A percentile compares a stretch with the other conserved stretches of the same genome.
phyloP scores from a whole-genome alignment of 1,140 invertebrate genomes.

The Scylla paramamosain region DNA sequence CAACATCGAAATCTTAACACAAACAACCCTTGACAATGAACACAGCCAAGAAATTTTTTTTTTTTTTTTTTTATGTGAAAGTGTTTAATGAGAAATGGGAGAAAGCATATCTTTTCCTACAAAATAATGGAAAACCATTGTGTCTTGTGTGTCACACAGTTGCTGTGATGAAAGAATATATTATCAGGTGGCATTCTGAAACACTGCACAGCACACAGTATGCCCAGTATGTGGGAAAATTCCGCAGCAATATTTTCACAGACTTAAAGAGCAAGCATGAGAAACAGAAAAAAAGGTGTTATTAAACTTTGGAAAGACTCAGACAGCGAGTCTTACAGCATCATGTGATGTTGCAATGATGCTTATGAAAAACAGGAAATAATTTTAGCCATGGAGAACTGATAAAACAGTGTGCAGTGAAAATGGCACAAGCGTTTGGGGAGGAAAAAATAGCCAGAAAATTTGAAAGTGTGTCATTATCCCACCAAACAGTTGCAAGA shows the following conservation, averaged over 20 bases:
- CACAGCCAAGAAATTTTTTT: slow-evolving; percentile 38
- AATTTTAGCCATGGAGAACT: not conserved
- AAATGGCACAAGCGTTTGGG: slow-evolving; percentile 36
- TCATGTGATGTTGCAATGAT: slow-evolving; percentile 39
- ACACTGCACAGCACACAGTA: not conserved
- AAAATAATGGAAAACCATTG: slow-evolving; percentile 48
- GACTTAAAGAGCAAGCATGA: not conserved
- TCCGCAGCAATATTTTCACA: not conserved
- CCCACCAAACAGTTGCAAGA: slow-evolving; percentile 42
- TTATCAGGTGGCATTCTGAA: slow-evolving; percentile 12
- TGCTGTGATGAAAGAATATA: slow-evolving; percentile 47
- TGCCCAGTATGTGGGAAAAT: slow-evolving; percentile 41
- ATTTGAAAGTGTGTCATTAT: slow-evolving; percentile 13
- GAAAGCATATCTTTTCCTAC: slow-evolving; percentile 42
- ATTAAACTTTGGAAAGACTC: slow-evolving; percentile 27
- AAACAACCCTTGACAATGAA: slow-evolving; percentile 12
- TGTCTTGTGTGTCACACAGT: slow-evolving; percentile 46
- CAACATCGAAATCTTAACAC: not conserved
- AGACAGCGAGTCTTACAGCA: slow-evolving; percentile 21
- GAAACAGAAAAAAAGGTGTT: slow-evolving; percentile 16
- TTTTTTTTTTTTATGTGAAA: slow-evolving; percentile 51
- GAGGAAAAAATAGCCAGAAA: not conserved
- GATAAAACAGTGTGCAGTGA: slow-evolving; percentile 28
- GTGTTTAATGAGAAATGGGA: slow-evolving; percentile 47
- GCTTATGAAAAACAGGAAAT: slow-evolving; percentile 48